Base-by-base conservation (phyloP, 2,888 invertebrate species). In the Syrista parreyssii region DNA sequence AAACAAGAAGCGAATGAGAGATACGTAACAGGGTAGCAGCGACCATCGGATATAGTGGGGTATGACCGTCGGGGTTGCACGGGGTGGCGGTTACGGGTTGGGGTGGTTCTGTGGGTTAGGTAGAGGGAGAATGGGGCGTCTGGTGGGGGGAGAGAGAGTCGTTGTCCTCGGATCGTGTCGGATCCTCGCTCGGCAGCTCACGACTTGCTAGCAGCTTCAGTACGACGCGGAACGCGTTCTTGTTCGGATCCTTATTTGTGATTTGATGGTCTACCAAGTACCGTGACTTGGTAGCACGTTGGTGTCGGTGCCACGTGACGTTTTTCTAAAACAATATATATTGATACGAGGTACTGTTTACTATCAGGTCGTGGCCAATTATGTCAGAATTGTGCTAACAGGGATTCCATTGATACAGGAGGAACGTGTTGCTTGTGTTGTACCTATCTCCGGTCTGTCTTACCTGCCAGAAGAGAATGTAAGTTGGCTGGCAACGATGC, bases 121-220 rank as follows among this genome's bases (percentile, higher is more conserved):
- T 71, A 11, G 71, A 3, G 33, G 12, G 71, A 15, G 32, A 33
- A 33, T 30, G 11, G 71, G 71, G 23, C 31, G 71, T 32, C 71
- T 23, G 33, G 73, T 76, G 76, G 69, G 75, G 81, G 84, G 79
- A 83, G 87, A 86, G 85, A 87, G 86, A 88, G 88, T 88, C 88
- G 88, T 88, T 88, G 88, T 88, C 88, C 88, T 88, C 88, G 88
- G 86, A 84, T 85, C 84, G 85, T 84, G 82, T 55, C 55, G 55
- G 55, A 55, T 55, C 55, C 55, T 55, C 55, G 55, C 55, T 55
- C 55, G 23, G 55, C 55, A 55, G 55, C 86, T 85, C 84, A 82
- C 84, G 86, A 84, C 82, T 81, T 83, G 83, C 84, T 83, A 83
- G 81, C 84, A 81, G 81, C 79, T 73, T 40, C 88, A 88, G 88